Evolutionary conservation across 2,113 vertebrate species (phyloP).

Genomic region (Oenanthe melanoleuca): DNA sequence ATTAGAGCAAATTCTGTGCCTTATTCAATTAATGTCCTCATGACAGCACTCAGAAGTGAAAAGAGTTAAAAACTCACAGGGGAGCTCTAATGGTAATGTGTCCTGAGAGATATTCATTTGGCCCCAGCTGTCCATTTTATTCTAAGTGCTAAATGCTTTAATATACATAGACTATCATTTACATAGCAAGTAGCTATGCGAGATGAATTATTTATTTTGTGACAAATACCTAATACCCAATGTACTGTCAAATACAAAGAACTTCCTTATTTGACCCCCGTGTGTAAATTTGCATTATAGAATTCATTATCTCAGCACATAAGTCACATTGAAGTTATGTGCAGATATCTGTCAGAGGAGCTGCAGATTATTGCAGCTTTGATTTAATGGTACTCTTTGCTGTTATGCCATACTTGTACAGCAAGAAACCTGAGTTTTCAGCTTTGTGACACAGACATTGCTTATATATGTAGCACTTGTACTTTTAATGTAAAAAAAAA

Average conservation of each 20-base stretch:
- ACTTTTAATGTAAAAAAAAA: not conserved
- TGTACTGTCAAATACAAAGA: slow-evolving; percentile 74
- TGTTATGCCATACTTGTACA: not conserved
- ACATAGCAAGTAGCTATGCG: slow-evolving; percentile 75
- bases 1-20: slow-evolving; percentile 7
- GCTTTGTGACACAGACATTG: not conserved
- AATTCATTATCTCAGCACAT: slow-evolving; percentile 75
- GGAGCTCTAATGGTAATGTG: slow-evolving; percentile 72
- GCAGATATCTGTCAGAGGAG: slow-evolving; percentile 41
- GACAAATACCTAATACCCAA: slow-evolving; percentile 74
- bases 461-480: not conserved
- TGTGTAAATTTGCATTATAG: slow-evolving; percentile 77
- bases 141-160: slow-evolving; percentile 79
- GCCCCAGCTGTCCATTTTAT: slow-evolving; percentile 80
- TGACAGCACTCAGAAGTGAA: slow-evolving; percentile 67
- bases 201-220: slow-evolving; percentile 83
- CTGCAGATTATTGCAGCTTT: slow-evolving; percentile 54
- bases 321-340: slow-evolving; percentile 76
- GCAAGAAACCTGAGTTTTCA: not conserved
- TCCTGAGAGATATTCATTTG: slow-evolving; percentile 76
- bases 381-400: slow-evolving; percentile 59
- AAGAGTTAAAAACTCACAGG: slow-evolving; percentile 71
- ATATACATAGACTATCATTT: slow-evolving; percentile 82
- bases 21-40: slow-evolving; percentile 65
- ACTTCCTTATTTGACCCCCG: slow-evolving; percentile 74